Percentiles rank a stretch among this genome's conserved stretches.
phyloP scores from a whole-genome alignment of 2,113 vertebrate species.

The Oceanodroma tethys region DNA sequence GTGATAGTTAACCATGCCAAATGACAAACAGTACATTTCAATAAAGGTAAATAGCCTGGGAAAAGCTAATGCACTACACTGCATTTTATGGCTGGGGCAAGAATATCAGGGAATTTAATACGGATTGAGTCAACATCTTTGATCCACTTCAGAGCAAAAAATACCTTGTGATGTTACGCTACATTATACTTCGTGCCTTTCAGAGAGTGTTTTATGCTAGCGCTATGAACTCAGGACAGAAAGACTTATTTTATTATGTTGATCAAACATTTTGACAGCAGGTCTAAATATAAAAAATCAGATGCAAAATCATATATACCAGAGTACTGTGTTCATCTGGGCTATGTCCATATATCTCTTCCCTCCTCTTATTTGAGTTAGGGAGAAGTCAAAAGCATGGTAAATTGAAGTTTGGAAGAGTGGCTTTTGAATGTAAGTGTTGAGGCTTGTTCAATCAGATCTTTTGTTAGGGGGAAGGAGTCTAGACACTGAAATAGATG shows the following conservation, averaged over 20 bases:
- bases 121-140: background rate
- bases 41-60: slow-evolving; percentile 3
- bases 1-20: slow-evolving; percentile 36
- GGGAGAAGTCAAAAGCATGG: background rate
- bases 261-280: background rate
- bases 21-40: background rate
- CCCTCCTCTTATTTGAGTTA: background rate
- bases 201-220: background rate
- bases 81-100: slow-evolving; percentile 7
- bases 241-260: background rate
- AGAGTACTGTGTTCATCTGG: background rate
- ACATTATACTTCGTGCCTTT: background rate
- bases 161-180: background rate
- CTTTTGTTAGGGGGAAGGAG: background rate
- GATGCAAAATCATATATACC: background rate
- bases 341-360: background rate
- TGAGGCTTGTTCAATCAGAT: background rate
- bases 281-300: background rate
- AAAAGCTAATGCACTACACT: background rate
- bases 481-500: background rate
- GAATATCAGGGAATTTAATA: slow-evolving; percentile 32
- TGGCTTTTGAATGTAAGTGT: background rate
- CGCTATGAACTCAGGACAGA: background rate
- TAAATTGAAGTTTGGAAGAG: background rate
- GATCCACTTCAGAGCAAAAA: background rate